Percentiles rank a stretch among this genome's conserved stretches.
These are phyloP conservation scores for Torymus auratus DNA, from an alignment of 2,888 invertebrate species.

Conservation along the genomic window DNA sequence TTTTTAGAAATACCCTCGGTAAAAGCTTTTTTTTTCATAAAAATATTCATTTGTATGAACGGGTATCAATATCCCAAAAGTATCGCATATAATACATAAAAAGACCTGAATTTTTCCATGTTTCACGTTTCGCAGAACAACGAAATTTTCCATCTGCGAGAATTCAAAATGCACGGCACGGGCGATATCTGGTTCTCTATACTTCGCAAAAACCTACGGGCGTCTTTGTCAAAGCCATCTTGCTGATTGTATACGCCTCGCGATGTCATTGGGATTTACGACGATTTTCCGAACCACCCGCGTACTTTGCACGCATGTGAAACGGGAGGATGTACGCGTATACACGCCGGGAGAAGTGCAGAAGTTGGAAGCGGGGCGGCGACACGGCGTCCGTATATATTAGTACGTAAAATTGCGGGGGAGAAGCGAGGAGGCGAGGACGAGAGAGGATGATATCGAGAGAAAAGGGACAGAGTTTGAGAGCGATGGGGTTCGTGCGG, in stretches of 20 bases:
- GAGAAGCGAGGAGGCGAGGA: background rate
- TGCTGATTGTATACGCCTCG: conserved; percentile 23
- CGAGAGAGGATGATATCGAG: background rate
- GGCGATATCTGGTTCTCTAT: too few relatives aligned
- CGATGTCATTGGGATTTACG: conserved; percentile 10
- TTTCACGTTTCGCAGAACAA: too few relatives aligned
- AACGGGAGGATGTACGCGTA: background rate
- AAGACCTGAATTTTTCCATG: too few relatives aligned
- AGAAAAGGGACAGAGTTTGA: background rate
- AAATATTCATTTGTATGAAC: too few relatives aligned
- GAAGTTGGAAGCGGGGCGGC: background rate
- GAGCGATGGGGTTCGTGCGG: background rate
- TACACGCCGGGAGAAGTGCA: background rate
- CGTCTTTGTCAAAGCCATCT: background rate
- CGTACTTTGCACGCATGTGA: conserved; percentile 15
- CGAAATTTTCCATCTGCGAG: too few relatives aligned
- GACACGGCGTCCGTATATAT: conserved; percentile 16
- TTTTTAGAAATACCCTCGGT: too few relatives aligned
- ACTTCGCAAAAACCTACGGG: too few relatives aligned
- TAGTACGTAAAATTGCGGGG: conserved; percentile 1
- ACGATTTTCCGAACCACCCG: background rate
- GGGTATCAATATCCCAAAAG: too few relatives aligned
- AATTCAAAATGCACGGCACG: too few relatives aligned
- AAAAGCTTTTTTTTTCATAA: too few relatives aligned
- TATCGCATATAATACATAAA: too few relatives aligned